Base-by-base conservation (phyloP, 2,797 vertebrate genomes). In the Microhierax caerulescens region DNA sequence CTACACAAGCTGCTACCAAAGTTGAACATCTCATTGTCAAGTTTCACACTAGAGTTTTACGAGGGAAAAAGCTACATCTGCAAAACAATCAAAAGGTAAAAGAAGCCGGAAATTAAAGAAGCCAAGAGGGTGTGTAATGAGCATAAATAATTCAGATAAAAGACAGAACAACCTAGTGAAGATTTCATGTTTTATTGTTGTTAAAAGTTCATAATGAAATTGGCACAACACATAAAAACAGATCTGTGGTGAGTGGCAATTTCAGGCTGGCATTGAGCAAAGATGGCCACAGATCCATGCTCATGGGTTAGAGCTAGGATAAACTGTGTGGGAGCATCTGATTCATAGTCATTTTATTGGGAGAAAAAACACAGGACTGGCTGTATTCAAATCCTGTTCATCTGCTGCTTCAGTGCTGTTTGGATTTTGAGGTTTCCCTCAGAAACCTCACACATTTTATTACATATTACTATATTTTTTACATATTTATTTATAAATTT, bases 161-260 rank as follows among this genome's bases (percentile, higher is more conserved):
- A 60, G 75, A 92, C 54, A 95, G 30, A 60, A 84, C 32, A 50
- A 53, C 7, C n/a, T 32, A 41, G 28, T 68, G 82, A 74, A 87
- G 41, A 50, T 75, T 95, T 91, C 36, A 93, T 30, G 13, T 84
- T 97, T 93, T 95, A 97, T 97, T 97, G 57, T 93, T 95, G 90
- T 90, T 95, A 93, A 95, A 97, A 95, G 85, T 94, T 94, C 53
- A 61, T 94, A 94, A 95, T 74, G 89, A 97, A 97, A 97, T 93
- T 94, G 96, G 85, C 94, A 96, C 94, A 93, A 94, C 90, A 96
- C 93, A 92, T 91, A 91, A 97, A 97, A 97, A 96, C 95, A 96
- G 86, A 92, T 90, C 65, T 75, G 90, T 93, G 90, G 92, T 97
- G 93, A 78, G 76, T 60, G 23, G 22, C 6, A 20, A 0, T 41